A percentile compares a stretch with the other conserved stretches of the same genome.
These are phyloP conservation scores for Prostheceraeus crozeri DNA, from an alignment of 2,888 invertebrate species.

Conservation along the genomic window DNA sequence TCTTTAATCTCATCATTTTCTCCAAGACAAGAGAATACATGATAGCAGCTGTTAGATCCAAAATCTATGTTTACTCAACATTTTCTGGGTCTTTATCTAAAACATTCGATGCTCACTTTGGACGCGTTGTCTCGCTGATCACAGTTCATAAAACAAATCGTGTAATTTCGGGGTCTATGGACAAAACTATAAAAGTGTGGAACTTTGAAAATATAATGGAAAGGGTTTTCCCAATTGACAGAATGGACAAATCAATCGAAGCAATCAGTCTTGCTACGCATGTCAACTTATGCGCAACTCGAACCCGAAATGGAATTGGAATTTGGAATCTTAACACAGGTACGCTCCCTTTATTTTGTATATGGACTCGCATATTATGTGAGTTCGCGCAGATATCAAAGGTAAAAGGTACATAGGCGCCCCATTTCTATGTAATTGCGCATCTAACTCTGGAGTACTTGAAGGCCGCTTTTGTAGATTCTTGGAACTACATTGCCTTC, in stretches of 20 bases:
- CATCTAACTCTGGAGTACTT: no score
- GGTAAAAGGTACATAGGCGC: no score
- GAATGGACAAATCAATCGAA: constrained; percentile 77
- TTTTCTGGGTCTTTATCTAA: constrained; percentile 70
- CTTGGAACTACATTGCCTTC: no score
- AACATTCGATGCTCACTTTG: constrained; percentile 89
- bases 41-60: constrained; percentile 86
- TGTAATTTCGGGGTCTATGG: constrained; percentile 88
- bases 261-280: constrained; percentile 65
- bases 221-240: constrained; percentile 77
- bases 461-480: no score
- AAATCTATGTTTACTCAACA: constrained; percentile 85
- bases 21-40: constrained; percentile 82
- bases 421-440: no score
- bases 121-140: constrained; percentile 81
- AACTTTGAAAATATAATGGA: constrained; percentile 97
- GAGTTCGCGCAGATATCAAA: no score
- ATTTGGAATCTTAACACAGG: constrained; percentile 85
- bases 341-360: constrained; percentile 71
- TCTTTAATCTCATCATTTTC: constrained; percentile 81
- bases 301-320: constrained; percentile 85
- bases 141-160: constrained; percentile 66
- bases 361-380: no score
- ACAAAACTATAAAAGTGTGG: constrained; percentile 96
- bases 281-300: constrained; percentile 75